These are phyloP conservation scores for Drosophila grimshawi DNA, from an alignment of 1,140 invertebrate genomes.

Conservation along the genomic window DNA sequence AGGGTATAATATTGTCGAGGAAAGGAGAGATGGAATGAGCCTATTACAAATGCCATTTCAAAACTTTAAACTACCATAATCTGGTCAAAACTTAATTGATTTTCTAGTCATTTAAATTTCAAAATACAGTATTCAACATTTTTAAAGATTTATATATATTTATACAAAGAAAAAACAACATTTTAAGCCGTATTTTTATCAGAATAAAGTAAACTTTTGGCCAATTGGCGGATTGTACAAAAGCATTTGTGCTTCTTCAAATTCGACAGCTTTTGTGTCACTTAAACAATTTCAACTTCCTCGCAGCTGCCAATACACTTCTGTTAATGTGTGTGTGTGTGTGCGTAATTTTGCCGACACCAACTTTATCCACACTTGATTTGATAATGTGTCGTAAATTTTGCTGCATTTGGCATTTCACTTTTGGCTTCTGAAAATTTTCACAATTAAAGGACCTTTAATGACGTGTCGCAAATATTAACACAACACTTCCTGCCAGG, in stretches of 20 bases:
- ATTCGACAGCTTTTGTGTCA: neutral
- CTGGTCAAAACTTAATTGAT: too few species aligned
- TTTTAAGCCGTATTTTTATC: too few species aligned
- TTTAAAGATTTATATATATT: too few species aligned
- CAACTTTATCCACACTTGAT: slow-evolving; percentile 63
- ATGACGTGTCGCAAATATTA: slow-evolving; percentile 80
- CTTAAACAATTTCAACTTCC: slow-evolving; percentile 7
- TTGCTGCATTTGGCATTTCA: slow-evolving; percentile 52
- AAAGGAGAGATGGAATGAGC: neutral
- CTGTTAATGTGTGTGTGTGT: slow-evolving; percentile 22
- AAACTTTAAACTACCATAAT: too few species aligned
- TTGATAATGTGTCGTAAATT: slow-evolving; percentile 78
- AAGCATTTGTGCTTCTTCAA: slow-evolving; percentile 26
- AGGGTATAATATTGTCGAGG: neutral
- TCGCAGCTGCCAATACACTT: slow-evolving; percentile 1
- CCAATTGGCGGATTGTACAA: too few species aligned
- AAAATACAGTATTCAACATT: neutral
- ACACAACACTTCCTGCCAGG: slow-evolving; percentile 56
- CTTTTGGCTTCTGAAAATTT: slow-evolving; percentile 64
- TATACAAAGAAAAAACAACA: too few species aligned
- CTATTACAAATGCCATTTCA: too few species aligned
- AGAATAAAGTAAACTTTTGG: too few species aligned
- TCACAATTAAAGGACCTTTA: slow-evolving; percentile 78
- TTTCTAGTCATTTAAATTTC: neutral
- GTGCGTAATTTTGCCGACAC: slow-evolving; percentile 31